These are phyloP conservation scores for Rhimphoctona megacephalus DNA, from an alignment of 2,888 invertebrate species.

Conservation along the genomic window DNA sequence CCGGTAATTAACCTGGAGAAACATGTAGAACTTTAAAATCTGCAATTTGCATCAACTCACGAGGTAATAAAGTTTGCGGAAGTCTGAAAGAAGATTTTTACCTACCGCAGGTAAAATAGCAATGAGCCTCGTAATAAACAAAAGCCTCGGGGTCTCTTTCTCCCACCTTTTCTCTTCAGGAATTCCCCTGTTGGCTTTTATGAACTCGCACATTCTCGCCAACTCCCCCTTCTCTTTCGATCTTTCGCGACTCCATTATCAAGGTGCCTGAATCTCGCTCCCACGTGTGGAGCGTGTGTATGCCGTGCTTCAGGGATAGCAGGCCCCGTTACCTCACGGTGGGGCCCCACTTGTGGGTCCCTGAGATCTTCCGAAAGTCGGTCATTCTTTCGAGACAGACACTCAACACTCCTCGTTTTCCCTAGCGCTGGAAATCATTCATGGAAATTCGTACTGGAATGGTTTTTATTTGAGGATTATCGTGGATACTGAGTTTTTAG, in stretches of 20 bases:
- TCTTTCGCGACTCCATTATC: conserved; percentile 8
- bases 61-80: conserved; percentile 38
- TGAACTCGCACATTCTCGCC: conserved; percentile 50
- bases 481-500: background rate
- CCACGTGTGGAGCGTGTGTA: conserved; percentile 44
- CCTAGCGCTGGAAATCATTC: background rate
- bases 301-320: conserved; percentile 16
- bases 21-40: background rate
- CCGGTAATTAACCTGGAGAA: conserved; percentile 43
- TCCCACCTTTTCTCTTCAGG: conserved; percentile 2
- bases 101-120: conserved; percentile 35
- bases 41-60: conserved; percentile 19
- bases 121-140: background rate
- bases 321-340: conserved; percentile 66
- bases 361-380: conserved; percentile 65
- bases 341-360: conserved; percentile 45
- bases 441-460: background rate
- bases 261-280: conserved; percentile 31
- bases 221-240: conserved; percentile 25
- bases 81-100: conserved; percentile 1
- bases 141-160: background rate
- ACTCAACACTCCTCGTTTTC: conserved; percentile 33
- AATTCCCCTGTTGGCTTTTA: conserved; percentile 41
- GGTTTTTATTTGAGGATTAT: background rate
- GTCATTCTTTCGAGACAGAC: conserved; percentile 65